phyloP scores from a whole-genome alignment of 2,888 invertebrate genomes.

The Lissonota sp. region DNA sequence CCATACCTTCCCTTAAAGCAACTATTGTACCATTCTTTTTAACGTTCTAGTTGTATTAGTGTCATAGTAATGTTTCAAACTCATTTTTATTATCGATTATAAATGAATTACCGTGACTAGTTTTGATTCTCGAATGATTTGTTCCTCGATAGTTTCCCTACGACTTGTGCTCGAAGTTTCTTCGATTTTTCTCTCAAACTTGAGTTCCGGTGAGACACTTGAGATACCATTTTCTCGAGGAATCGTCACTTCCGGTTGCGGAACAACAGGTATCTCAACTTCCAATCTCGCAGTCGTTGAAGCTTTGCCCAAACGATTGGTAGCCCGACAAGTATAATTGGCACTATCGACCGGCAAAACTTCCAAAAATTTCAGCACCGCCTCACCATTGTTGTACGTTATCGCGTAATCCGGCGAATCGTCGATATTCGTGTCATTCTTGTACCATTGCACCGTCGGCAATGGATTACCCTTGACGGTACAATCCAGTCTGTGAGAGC shows the following conservation, averaged over 20 bases:
- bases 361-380: constrained; percentile 89
- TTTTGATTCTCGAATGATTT: constrained; percentile 86
- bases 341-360: constrained; percentile 89
- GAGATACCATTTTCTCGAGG: constrained; percentile 85
- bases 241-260: constrained; percentile 26
- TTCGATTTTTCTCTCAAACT: constrained; percentile 26
- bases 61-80: no score
- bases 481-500: constrained; percentile 88
- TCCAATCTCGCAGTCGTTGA: constrained; percentile 87
- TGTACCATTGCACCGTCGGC: constrained; percentile 93
- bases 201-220: constrained; percentile 42
- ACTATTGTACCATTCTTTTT: background rate
- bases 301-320: constrained; percentile 88
- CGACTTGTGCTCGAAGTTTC: constrained; percentile 37
- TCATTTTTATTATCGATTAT: background rate
- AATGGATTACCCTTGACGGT: constrained; percentile 90
- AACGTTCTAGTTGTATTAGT: no score
- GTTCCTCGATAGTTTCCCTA: constrained; percentile 85
- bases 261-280: constrained; percentile 84
- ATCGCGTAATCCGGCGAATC: constrained; percentile 90
- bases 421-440: constrained; percentile 89
- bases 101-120: constrained; percentile 85
- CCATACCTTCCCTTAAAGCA: no score
- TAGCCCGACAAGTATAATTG: constrained; percentile 89
- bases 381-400: constrained; percentile 93